Evolutionary conservation across 1,140 invertebrate species (phyloP), one percentile per base, ranked within the genome.

Genomic region (Bombus turneri): DNA sequence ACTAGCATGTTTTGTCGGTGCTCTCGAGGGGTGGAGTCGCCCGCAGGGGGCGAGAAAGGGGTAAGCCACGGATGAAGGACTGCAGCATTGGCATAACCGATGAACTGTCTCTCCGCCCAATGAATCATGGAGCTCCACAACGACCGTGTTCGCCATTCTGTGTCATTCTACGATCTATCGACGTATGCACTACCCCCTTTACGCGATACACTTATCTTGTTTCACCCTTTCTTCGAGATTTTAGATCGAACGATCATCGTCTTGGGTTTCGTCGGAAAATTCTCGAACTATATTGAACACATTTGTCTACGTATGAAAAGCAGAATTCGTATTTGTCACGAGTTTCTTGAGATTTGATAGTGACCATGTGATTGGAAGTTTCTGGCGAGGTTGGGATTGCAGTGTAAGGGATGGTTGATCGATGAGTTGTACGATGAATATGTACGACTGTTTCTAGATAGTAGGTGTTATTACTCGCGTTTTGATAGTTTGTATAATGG

Each of bases 21-120:
- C 68, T 62, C 73, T 66, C 77, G 59, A 66, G 47, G 76, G 81
- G 59, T 71, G 64, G 83, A 77, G 77, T 12, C 34, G 47, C 12
- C 53, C 22, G 47, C 31, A 37, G 69, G 82, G 57, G 62, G 31
- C 15, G 47, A 74, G 78, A 64, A 83, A 86, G 87, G 84, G 90
- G 78, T 83, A 85, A 90, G 83, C 87, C 89, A 79, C 71, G 83
- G 86, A 87, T 85, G 90, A 88, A 47, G 83, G 75, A 89, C 81
- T 85, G 86, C 88, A 39, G 78, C 88, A 85, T 88, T 81, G 89
- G 86, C 87, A 90, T 91, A 92, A 91, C 90, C 85, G 91, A 92
- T 92, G 91, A 88, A 91, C 89, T 77, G 83, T 83, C 82, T 84
- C 84, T 75, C 80, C 86, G 74, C 82, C 69, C 91, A 81, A 91